Evolutionary conservation across 2,113 vertebrate species (phyloP).

Genomic region (Glareola pratincola): DNA sequence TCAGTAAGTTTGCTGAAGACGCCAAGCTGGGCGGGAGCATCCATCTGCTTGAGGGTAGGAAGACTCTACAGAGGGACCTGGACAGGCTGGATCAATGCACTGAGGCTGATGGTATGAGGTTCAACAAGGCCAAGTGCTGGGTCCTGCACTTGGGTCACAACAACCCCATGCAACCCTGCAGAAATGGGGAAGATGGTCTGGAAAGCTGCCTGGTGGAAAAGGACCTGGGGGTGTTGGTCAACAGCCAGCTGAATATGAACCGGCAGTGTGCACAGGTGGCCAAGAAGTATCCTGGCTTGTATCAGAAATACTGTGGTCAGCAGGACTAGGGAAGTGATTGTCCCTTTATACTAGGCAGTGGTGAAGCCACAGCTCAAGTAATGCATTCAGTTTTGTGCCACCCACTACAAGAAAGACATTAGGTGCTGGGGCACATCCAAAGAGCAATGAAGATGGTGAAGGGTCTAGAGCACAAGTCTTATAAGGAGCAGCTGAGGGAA

Average conservation of each 20-base stretch:
- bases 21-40: background rate
- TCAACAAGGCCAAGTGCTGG: accelerated
- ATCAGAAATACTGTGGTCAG: background rate
- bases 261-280: background rate
- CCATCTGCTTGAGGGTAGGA: background rate
- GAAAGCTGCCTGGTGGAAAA: accelerated
- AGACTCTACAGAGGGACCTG: background rate
- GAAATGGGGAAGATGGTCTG: background rate
- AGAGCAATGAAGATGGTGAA: background rate
- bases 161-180: background rate
- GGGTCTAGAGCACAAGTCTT: background rate
- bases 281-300: background rate
- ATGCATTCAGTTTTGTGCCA: background rate
- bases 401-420: background rate
- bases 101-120: background rate
- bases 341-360: background rate
- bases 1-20: background rate
- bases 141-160: background rate
- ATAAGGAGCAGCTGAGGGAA: background rate
- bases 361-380: background rate
- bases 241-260: background rate
- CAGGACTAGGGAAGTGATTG: background rate
- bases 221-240: background rate
- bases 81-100: background rate
- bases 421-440: background rate